phyloP scores from a whole-genome alignment of 2,888 invertebrate genomes.

The Sympetrum striolatum region DNA sequence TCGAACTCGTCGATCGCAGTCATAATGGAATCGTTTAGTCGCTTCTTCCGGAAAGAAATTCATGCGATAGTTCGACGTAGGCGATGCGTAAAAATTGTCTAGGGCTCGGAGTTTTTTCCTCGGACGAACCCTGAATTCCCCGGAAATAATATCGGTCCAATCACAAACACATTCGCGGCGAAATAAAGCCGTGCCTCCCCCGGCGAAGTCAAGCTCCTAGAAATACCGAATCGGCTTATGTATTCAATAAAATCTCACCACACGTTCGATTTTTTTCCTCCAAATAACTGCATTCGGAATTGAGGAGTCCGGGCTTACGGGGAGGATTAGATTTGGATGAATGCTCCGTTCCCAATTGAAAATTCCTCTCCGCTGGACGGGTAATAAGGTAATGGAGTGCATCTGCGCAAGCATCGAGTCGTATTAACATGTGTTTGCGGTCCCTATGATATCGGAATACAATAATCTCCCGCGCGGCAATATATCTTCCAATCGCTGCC shows the following conservation, averaged over 20 bases:
- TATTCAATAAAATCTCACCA: constrained; percentile 5
- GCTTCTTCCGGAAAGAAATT: too few species aligned
- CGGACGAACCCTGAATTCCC: neutral
- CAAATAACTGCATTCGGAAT: neutral
- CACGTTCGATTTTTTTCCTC: neutral
- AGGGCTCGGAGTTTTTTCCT: neutral
- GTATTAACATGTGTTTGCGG: neutral
- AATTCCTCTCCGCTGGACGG: neutral
- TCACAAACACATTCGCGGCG: neutral
- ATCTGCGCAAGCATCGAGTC: neutral
- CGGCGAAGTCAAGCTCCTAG: neutral
- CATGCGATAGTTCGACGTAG: neutral
- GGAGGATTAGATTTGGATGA: constrained; percentile 1
- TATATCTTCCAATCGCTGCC: neutral
- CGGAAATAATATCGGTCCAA: neutral
- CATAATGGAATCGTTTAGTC: too few species aligned
- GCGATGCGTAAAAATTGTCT: neutral
- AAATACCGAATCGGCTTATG: neutral
- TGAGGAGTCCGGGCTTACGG: neutral
- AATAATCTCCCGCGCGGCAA: neutral
- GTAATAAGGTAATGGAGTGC: neutral
- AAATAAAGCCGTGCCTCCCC: neutral
- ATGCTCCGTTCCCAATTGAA: neutral
- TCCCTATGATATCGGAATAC: neutral
- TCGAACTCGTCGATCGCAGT: too few species aligned